phyloP scores from a whole-genome alignment of 2,797 vertebrate genomes.

The Anguilla megastoma region DNA sequence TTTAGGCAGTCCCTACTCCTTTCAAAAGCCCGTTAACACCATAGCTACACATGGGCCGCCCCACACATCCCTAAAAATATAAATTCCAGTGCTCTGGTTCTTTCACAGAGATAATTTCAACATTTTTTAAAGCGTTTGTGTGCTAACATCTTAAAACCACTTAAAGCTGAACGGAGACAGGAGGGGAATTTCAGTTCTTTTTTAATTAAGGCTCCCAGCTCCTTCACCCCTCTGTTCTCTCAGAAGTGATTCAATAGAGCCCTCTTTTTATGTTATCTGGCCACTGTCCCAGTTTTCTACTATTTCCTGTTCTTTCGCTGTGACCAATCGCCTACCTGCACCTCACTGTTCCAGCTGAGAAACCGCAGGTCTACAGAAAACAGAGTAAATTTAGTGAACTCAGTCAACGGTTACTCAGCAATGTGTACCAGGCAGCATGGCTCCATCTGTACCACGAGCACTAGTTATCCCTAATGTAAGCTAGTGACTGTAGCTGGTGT shows the following conservation, averaged over 20 bases:
- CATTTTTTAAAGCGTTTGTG: background rate
- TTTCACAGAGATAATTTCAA: background rate
- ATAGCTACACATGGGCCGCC: background rate
- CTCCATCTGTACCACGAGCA: background rate
- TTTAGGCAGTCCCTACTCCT: background rate
- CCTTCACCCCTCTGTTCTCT: background rate
- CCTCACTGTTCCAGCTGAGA: background rate
- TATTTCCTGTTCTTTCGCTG: background rate
- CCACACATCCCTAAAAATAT: background rate
- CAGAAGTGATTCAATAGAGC: background rate
- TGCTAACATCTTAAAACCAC: too few species aligned
- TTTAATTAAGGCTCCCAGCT: too few species aligned
- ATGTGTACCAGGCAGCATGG: background rate
- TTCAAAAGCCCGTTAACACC: slow-evolving; percentile 40
- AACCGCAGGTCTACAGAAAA: background rate
- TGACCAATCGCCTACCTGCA: background rate
- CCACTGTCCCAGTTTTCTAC: background rate
- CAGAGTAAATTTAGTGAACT: background rate
- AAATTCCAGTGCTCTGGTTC: background rate
- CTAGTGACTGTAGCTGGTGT: background rate
- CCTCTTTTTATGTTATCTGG: background rate
- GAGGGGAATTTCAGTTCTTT: too few species aligned
- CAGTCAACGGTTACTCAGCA: background rate
- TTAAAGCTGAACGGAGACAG: too few species aligned
- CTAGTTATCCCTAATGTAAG: background rate